Base-by-base conservation (phyloP, 2,888 invertebrate genomes). In the Silvanus unidentatus region DNA sequence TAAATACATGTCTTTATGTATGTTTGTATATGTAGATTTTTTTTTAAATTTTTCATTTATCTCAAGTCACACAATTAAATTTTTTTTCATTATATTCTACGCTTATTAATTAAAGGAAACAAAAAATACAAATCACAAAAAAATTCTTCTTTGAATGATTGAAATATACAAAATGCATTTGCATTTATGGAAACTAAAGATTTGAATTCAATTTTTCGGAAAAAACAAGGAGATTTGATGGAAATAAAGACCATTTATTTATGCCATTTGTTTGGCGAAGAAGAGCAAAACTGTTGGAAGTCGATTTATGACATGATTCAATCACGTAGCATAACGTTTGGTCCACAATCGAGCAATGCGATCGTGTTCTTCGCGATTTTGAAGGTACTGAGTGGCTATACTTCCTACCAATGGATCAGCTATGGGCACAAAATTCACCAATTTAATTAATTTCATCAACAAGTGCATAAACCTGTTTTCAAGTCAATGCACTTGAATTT, bases 261-360 rank as follows among this genome's bases (percentile, higher is more conserved):
- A 57, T 68, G 68, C 69, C 64, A 62, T 4, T 5, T 22, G 51
- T 55, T 56, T 66, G 69, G 68, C 70, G 61, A 63, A 64, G 62
- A 60, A 63, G 60, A 63, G 60, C 61, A 63, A 32, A 32, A 65
- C 62, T 62, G 62, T 59, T 61, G 67, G 61, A 58, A 56, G 60
- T 49, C 57, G 48, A 32, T 12, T 32, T 32, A 4, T 32, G n/a
- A 43, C 60, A 62, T 65, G 60, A 68, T 44, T 68, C 59, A 77
- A 81, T 89, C 88, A 91, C 83, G 92, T 92, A 59, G 93, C 93
- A 69, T 92, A 98, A 66, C 97, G 86, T 75, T 96, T 96, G 71
- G 98, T 98, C 98, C 98, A 98, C 69, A 95, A 85, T 73, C 96
- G 86, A 59, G 98, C 98, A 73, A 95, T 94, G 71, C 95, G 86